These are phyloP conservation scores for Dolichallabes microphthalmus DNA, from an alignment of 2,113 vertebrate species.

Conservation along the genomic window DNA sequence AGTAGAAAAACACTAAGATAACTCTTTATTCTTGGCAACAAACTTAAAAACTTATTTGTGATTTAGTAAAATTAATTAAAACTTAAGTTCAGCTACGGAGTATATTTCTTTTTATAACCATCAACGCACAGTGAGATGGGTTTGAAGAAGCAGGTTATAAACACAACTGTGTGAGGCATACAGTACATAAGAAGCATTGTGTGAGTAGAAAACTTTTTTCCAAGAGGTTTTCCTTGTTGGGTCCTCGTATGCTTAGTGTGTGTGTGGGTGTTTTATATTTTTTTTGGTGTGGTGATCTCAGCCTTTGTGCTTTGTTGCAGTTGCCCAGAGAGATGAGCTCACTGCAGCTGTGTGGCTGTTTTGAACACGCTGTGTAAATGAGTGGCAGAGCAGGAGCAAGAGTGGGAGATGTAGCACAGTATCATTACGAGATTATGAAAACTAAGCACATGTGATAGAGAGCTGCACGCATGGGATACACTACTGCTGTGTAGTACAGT, in stretches of 20 bases:
- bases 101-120: no score
- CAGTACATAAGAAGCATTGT: constrained; percentile 55
- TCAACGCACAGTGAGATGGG: no score
- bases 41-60: no score
- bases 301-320: constrained; percentile 44
- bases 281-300: constrained; percentile 46
- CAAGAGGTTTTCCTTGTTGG: constrained; percentile 14
- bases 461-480: background rate
- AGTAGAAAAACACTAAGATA: no score
- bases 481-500: background rate
- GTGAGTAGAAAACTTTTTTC: constrained; percentile 21
- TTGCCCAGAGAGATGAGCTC: constrained; percentile 40
- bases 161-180: no score
- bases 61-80: no score
- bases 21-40: no score
- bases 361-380: constrained; percentile 10
- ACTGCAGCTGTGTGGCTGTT: constrained; percentile 41
- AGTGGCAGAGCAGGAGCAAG: background rate
- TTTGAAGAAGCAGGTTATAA: no score
- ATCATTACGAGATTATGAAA: constrained; percentile 36
- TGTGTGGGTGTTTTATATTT: background rate
- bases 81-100: no score
- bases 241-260: background rate
- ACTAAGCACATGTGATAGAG: background rate
- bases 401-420: constrained; percentile 7